Evolutionary conservation across 2,113 vertebrate species (phyloP).

Genomic region (Gnathonemus longibarbis): DNA sequence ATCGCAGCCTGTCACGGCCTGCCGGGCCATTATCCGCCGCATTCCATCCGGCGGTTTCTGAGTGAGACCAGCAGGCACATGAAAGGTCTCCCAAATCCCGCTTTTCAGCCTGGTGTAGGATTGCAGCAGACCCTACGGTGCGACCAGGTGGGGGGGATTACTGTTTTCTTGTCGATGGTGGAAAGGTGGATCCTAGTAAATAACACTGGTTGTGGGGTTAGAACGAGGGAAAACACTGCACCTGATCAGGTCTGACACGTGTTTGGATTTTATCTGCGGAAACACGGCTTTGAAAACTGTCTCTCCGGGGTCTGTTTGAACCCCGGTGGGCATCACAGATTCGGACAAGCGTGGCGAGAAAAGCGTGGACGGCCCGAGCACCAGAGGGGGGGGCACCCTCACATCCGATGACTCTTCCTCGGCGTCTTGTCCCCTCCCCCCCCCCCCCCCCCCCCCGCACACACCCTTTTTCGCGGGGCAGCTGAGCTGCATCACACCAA

Average conservation of each 20-base stretch:
- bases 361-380: background rate
- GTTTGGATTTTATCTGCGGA: background rate
- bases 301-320: background rate
- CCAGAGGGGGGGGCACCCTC: background rate
- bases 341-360: background rate
- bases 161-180: background rate
- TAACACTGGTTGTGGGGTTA: background rate
- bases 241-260: background rate
- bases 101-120: background rate
- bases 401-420: background rate
- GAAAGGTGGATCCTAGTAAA: background rate
- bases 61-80: background rate
- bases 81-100: background rate
- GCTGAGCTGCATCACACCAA: background rate
- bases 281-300: background rate
- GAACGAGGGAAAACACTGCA: background rate
- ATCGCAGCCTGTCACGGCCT: background rate
- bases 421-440: background rate
- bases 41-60: background rate
- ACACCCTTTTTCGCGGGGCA: background rate
- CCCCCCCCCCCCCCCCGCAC: background rate
- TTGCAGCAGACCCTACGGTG: background rate
- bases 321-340: background rate
- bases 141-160: background rate
- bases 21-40: background rate